Base-by-base conservation (phyloP, 2,113 vertebrate species). In the Siphamia tubifer region DNA sequence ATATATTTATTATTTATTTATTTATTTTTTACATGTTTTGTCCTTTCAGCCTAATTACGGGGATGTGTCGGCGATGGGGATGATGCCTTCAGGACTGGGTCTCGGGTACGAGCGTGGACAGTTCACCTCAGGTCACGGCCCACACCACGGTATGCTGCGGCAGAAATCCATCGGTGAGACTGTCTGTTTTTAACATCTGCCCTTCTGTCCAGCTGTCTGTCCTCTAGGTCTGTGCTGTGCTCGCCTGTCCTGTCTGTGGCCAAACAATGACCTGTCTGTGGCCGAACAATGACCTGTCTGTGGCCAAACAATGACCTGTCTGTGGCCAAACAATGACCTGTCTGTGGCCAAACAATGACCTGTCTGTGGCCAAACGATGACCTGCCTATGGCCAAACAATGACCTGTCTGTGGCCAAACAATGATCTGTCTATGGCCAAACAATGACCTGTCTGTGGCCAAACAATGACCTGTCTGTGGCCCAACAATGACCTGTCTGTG, bases 111-210 rank as follows among this genome's bases (percentile, higher is more conserved):
- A 95, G 34, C 94, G 95, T 8, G 93, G 94, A n/a, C 93, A 94
- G 9, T 96, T 91, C 74, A 82, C 92, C 64, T 93, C 95, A 49
- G 91, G 92, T 28, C 93, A 94, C 25, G 93, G 79, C 34, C 89
- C 92, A 15, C 92, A 78, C 64, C 95, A 95, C 77, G 93, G 95
- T 84, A 95, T 97, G 86, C 89, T 90, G 89, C 93, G 95, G 73
- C 96, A 97, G 84, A 96, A 96, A 76, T 97, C 95, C 45, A 96
- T 97, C 63, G 96, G 96, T 97, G 94, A 92, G 95, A 87, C 77
- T 90, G 89, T 92, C 91, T 89, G 85, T 88, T 86, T 77, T 74
- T 79, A 55, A 84, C 79, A 84, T 86, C 86, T 81, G 82, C 82
- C 80, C 85, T 44, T 77, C 70, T 56, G 67, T 88, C 67, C 20